A percentile compares a stretch with the other conserved stretches of the same genome.
Conservation (phyloP, 1,140 invertebrate genomes). For the Polyergus mexicanus region DNA sequence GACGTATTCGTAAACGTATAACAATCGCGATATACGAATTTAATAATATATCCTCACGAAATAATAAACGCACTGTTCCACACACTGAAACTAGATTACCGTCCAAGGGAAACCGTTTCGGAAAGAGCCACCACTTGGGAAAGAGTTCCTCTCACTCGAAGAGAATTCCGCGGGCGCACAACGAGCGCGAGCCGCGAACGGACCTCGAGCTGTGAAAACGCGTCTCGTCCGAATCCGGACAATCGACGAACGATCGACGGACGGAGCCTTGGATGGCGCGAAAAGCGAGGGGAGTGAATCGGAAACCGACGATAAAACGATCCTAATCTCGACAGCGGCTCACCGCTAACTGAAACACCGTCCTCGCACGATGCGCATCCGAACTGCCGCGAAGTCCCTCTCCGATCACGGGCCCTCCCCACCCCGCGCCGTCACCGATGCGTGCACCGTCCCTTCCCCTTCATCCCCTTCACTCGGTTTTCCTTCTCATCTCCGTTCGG, state of each 20-base stretch:
- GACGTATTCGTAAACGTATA: not conserved
- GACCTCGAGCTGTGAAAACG: not conserved
- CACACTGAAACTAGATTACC: slow-evolving; percentile 42
- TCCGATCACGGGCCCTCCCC: slow-evolving; percentile 70
- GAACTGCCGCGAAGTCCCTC: slow-evolving; percentile 80
- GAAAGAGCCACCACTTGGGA: not conserved
- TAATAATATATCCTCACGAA: not conserved
- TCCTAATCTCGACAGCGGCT: slow-evolving; percentile 79
- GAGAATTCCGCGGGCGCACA: not conserved
- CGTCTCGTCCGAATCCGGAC: not conserved
- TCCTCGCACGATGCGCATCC: slow-evolving; percentile 71
- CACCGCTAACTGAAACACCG: slow-evolving; percentile 84
- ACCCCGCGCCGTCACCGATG: slow-evolving; percentile 72
- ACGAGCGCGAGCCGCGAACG: not conserved
- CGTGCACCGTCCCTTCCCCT: slow-evolving; percentile 58
- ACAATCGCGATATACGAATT: not conserved
- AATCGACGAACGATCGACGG: not conserved
- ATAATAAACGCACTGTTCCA: slow-evolving; percentile 21
- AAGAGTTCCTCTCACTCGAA: slow-evolving; percentile 10
- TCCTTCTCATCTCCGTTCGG: slow-evolving; percentile 51
- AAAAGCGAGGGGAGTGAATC: not conserved
- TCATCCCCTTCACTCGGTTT: not conserved
- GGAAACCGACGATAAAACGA: slow-evolving; percentile 54
- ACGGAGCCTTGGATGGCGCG: not conserved
- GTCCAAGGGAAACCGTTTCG: slow-evolving; percentile 1